Evolutionary conservation across 2,113 vertebrate species (phyloP), one percentile per base, ranked within the genome.

Genomic region (Lycaon pictus): DNA sequence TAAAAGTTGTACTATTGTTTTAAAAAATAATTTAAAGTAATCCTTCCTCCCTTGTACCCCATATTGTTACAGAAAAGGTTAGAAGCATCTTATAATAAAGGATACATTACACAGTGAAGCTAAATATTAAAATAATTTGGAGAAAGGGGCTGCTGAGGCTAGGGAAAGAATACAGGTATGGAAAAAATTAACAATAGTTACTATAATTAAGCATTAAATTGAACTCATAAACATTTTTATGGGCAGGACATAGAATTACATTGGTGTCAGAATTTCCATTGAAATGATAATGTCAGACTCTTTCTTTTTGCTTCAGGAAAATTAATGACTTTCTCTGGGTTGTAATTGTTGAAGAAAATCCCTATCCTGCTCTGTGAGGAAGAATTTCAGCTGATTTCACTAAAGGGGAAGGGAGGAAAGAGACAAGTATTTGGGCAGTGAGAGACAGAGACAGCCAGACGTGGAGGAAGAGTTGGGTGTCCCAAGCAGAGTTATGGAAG

Each of bases 331-430:
- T 56, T 65, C 8, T 92, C 35, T 88, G 29, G 13, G 56, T 69
- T 94, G 91, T 82, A 80, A 63, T 48, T 94, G 69, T 27, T 48
- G 15, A 92, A 80, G 48, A 76, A 95, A 85, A 76, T 10, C 10
- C 6, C 3, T 71, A 7, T 53, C 0, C 10, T 76, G 2, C 5
- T 60, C 74, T 65, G 48, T 53, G 20, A 94, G 27, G 27, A 88
- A 83, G 56, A 92, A 92, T 90, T 90, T 63, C 79, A 84, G 23
- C 53, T 83, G 80, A 16, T 69, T 74, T 92, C 48, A 29, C 1
- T 32, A 82, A 89, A 79, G 10, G 12, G 7, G 8, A 74, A 55
- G 29, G 27, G 3, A 96, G 58, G 22, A 37, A 93, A n/a, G 60
- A 67, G 25, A 35, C 5, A 37, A 11, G 12, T 63, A 51, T 17